These are phyloP conservation scores for Eupithecia centaureata DNA, from an alignment of 2,888 invertebrate species.

Conservation along the genomic window DNA sequence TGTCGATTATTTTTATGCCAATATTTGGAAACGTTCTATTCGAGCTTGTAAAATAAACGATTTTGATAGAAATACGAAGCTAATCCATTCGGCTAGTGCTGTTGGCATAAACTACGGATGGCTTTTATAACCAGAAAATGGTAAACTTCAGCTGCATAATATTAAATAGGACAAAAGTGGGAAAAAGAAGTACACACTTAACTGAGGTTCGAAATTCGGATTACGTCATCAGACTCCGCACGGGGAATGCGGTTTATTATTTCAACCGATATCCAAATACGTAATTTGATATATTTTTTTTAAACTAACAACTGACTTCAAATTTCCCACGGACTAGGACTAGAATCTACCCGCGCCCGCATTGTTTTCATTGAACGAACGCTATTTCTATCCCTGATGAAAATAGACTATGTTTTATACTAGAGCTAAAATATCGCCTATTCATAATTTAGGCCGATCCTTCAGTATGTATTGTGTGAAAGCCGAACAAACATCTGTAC, in stretches of 20 bases:
- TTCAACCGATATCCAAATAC: too few species aligned
- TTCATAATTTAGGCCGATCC: too few species aligned
- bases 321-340: too few species aligned
- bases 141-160: background rate
- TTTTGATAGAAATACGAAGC: background rate
- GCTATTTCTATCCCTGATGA: too few species aligned
- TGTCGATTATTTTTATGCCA: background rate
- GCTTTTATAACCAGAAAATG: background rate
- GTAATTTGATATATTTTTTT: too few species aligned
- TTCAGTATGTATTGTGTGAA: too few species aligned
- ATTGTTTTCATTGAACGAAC: too few species aligned
- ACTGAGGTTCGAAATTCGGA: background rate
- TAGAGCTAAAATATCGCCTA: too few species aligned
- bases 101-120: background rate
- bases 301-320: too few species aligned
- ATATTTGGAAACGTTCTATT: background rate
- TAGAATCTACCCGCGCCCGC: too few species aligned
- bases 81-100: background rate
- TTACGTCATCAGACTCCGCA: background rate
- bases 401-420: too few species aligned
- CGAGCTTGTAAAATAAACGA: background rate
- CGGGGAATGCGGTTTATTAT: background rate
- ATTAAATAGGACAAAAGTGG: background rate
- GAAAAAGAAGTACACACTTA: background rate
- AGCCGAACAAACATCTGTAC: too few species aligned